These are phyloP conservation scores for Meiosimyza decipiens DNA, from an alignment of 2,888 invertebrate genomes.

Conservation along the genomic window DNA sequence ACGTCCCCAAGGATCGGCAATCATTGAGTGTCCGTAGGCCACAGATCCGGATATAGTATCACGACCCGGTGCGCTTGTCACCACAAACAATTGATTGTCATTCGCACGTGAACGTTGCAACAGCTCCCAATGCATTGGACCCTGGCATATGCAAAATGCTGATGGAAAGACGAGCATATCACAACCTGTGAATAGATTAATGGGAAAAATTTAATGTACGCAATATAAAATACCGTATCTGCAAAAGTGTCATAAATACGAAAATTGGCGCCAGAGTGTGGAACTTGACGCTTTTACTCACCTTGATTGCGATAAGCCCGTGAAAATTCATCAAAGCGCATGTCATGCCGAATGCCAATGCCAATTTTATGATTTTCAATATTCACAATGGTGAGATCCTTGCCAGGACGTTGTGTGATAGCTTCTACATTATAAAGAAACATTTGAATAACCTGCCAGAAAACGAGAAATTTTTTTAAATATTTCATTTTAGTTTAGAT, in stretches of 20 bases:
- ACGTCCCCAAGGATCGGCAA: conserved; percentile 83
- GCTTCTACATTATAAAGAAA: conserved; percentile 81
- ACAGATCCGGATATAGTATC: conserved; percentile 81
- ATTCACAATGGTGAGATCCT: conserved; percentile 79
- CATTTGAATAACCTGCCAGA: neutral
- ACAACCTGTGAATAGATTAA: conserved; percentile 72
- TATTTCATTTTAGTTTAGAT: no score
- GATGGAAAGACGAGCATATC: conserved; percentile 90
- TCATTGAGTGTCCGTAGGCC: conserved; percentile 89
- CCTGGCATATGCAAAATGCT: conserved; percentile 76
- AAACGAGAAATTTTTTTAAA: no score
- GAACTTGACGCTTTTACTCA: conserved; percentile 46
- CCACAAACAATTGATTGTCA: conserved; percentile 91
- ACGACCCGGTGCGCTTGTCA: conserved; percentile 85
- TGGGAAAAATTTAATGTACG: neutral
- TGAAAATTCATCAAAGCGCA: conserved; percentile 91
- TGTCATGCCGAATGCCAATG: conserved; percentile 95
- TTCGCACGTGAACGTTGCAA: conserved; percentile 83
- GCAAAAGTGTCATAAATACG: conserved; percentile 4
- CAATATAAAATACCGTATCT: neutral
- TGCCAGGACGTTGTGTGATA: conserved; percentile 81
- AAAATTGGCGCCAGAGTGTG: neutral
- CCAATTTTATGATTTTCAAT: conserved; percentile 81
- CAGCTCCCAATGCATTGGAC: conserved; percentile 92
- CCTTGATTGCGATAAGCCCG: conserved; percentile 75